A percentile compares a stretch with the other conserved stretches of the same genome.
Conservation (phyloP, 2,888 invertebrate genomes). For the Slavum lentiscoides region DNA sequence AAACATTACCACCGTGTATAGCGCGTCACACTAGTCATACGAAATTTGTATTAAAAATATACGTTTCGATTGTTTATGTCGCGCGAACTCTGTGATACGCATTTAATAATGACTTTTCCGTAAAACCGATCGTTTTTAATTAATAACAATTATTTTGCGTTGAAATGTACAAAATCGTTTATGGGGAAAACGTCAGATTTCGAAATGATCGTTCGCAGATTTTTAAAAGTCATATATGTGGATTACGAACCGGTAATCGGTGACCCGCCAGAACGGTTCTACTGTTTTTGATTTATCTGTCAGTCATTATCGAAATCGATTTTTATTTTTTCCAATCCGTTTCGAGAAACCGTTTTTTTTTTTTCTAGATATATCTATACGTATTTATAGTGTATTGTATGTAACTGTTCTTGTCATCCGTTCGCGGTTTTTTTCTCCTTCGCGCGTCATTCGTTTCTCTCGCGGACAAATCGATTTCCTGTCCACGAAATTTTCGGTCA, state of each 20-base stretch:
- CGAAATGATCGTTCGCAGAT: not conserved
- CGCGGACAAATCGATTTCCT: conserved; percentile 7
- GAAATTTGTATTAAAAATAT: not conserved
- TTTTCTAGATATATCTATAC: too few species aligned
- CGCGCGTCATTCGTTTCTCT: not conserved
- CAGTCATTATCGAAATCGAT: conserved; percentile 14
- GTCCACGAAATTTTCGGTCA: not conserved
- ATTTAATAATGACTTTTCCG: too few species aligned
- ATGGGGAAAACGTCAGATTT: not conserved
- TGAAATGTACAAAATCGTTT: too few species aligned
- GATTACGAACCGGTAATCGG: not conserved
- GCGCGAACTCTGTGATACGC: too few species aligned
- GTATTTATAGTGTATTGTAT: too few species aligned
- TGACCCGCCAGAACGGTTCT: not conserved
- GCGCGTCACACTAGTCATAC: too few species aligned
- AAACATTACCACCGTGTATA: not conserved
- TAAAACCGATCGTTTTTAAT: too few species aligned
- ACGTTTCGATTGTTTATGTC: too few species aligned
- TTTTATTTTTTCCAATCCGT: conserved; percentile 4
- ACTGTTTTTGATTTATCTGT: conserved; percentile 18
- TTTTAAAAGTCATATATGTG: not conserved
- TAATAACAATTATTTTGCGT: too few species aligned
- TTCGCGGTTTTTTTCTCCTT: not conserved
- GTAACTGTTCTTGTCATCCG: conserved; percentile 11
- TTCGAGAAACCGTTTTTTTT: not conserved